phyloP scores from a whole-genome alignment of 2,888 invertebrate genomes.

The Oligia fasciuncula region DNA sequence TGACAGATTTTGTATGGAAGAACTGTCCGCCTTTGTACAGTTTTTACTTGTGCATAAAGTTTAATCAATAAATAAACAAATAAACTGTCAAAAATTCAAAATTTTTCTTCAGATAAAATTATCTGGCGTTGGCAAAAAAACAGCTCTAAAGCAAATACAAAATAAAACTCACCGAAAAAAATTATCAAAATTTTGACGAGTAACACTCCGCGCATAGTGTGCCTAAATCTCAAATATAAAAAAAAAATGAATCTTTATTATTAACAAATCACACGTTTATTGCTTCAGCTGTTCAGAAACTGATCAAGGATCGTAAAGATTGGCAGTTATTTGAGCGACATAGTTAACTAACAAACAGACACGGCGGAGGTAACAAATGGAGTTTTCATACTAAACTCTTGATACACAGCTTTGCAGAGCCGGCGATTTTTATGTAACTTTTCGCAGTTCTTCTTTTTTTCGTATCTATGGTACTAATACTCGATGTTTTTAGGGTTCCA shows the following conservation, averaged over 20 bases:
- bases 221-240: neutral
- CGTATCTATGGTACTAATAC: too few relatives aligned
- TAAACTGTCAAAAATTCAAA: too few relatives aligned
- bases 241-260: neutral
- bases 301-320: neutral
- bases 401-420: neutral
- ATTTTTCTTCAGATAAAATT: too few relatives aligned
- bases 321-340: neutral
- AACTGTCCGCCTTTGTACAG: too few relatives aligned
- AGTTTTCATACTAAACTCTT: neutral
- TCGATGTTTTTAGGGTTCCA: too few relatives aligned
- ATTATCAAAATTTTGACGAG: neutral
- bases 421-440: neutral
- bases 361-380: neutral
- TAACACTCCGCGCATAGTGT: neutral
- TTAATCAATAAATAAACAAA: too few relatives aligned
- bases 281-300: neutral
- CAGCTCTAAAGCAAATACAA: neutral
- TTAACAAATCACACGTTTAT: neutral
- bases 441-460: neutral
- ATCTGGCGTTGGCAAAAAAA: too few relatives aligned
- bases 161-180: neutral
- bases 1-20: too few relatives aligned
- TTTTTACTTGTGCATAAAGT: too few relatives aligned
- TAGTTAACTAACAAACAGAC: neutral